Conservation (phyloP, 1,140 invertebrate genomes). For the Plodia interpunctella region DNA sequence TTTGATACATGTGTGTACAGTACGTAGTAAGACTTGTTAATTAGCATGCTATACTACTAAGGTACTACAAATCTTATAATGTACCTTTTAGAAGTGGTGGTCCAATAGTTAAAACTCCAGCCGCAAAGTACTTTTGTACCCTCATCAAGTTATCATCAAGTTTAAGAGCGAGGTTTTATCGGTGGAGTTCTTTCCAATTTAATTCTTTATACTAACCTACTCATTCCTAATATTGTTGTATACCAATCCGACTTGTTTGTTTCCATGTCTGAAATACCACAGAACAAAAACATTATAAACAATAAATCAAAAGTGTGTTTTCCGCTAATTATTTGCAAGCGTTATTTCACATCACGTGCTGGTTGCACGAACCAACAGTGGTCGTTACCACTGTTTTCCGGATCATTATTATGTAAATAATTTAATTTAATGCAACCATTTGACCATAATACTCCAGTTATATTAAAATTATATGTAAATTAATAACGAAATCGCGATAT, state of each 20-base stretch:
- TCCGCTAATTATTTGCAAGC: not conserved
- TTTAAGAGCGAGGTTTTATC: no score
- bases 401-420: slow-evolving; percentile 10
- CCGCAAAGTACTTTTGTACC: no score
- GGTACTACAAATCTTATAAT: no score
- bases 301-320: not conserved
- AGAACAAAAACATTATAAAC: not conserved
- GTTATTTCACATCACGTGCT: not conserved
- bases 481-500: slow-evolving; percentile 7
- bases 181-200: no score
- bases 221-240: no score
- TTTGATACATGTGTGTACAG: not conserved
- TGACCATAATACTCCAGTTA: slow-evolving; percentile 3
- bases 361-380: no score
- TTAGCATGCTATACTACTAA: no score
- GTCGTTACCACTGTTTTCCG: not conserved
- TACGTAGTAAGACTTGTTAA: not conserved
- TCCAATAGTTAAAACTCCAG: no score
- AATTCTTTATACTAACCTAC: no score
- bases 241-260: no score
- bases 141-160: no score
- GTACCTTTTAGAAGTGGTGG: no score
- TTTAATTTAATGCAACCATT: slow-evolving; percentile 10
- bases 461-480: slow-evolving; percentile 13
- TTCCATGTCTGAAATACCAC: not conserved